Percentiles rank a stretch among this genome's conserved stretches.
phyloP scores from a whole-genome alignment of 64 coral and sea anemone genomes.

The Montipora foliosa region DNA sequence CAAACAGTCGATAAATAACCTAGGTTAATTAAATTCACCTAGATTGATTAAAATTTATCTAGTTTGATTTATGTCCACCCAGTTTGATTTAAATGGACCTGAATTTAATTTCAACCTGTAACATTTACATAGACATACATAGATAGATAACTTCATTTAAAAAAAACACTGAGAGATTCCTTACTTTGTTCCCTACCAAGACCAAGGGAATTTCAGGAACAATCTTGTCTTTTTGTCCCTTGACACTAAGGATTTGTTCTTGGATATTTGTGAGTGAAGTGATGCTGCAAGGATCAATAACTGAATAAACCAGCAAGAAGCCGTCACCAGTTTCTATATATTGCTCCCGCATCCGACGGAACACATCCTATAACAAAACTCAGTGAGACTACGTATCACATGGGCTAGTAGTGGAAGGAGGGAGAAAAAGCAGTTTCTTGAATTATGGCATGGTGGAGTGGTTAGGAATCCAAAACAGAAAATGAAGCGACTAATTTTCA shows the following conservation, averaged over 20 bases:
- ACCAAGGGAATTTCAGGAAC: slow-evolving; percentile 68
- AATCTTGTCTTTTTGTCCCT: slow-evolving; percentile 79
- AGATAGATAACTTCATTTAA: too few relatives aligned
- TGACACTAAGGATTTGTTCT: slow-evolving; percentile 67
- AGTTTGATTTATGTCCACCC: too few relatives aligned
- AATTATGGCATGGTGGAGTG: too few relatives aligned
- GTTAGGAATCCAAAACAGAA: too few relatives aligned
- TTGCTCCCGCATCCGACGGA: slow-evolving; percentile 84
- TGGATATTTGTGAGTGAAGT: slow-evolving; percentile 53
- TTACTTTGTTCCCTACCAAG: slow-evolving; percentile 86
- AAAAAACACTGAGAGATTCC: not conserved
- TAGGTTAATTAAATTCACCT: too few relatives aligned
- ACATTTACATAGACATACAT: too few relatives aligned
- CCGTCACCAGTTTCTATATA: slow-evolving; percentile 87
- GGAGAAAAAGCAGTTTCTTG: too few relatives aligned
- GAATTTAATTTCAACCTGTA: too few relatives aligned
- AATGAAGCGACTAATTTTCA: too few relatives aligned
- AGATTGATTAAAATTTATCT: too few relatives aligned
- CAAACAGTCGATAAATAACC: too few relatives aligned
- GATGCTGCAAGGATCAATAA: slow-evolving; percentile 71
- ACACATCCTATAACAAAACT: slow-evolving; percentile 55
- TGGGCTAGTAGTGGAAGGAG: not conserved
- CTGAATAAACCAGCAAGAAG: slow-evolving; percentile 78
- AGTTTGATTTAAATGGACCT: too few relatives aligned
- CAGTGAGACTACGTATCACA: not conserved